phyloP scores from a whole-genome alignment of 2,113 vertebrate species.

The Empidonax traillii region DNA sequence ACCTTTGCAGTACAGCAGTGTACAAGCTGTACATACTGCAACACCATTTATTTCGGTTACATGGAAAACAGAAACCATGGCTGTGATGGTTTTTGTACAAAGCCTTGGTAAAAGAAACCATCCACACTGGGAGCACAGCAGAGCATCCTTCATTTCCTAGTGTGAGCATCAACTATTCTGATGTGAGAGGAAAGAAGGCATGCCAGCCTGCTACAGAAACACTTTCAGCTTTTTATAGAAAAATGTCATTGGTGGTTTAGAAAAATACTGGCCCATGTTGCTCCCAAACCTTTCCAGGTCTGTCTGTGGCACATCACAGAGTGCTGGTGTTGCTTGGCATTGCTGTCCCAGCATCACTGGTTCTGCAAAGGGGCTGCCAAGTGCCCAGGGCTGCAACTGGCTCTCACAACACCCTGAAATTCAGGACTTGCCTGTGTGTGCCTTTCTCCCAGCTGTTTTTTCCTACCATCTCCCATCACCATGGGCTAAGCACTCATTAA shows the following conservation, averaged over 20 bases:
- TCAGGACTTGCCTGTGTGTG: fast-evolving
- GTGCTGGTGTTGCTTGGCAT: neutral
- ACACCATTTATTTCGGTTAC: neutral
- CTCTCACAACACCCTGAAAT: neutral
- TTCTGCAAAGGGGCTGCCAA: neutral
- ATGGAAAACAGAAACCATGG: neutral
- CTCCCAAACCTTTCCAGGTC: neutral
- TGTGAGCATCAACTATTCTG: neutral
- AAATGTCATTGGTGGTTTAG: neutral
- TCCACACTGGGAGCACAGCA: neutral
- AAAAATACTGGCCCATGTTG: neutral
- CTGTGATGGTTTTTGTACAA: neutral
- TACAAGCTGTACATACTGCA: neutral
- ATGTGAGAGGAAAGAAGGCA: neutral
- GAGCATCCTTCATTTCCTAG: neutral
- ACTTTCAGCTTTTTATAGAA: neutral
- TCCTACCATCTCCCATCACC: fast-evolving
- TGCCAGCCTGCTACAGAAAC: neutral
- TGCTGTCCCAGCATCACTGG: fast-evolving
- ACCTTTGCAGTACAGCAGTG: neutral
- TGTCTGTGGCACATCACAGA: neutral
- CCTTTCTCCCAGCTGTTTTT: neutral
- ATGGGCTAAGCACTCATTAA: fast-evolving
- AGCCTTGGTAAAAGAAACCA: neutral
- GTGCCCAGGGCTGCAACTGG: neutral